phyloP scores from a whole-genome alignment of 2,113 vertebrate species.

The Thalassoma bifasciatum region DNA sequence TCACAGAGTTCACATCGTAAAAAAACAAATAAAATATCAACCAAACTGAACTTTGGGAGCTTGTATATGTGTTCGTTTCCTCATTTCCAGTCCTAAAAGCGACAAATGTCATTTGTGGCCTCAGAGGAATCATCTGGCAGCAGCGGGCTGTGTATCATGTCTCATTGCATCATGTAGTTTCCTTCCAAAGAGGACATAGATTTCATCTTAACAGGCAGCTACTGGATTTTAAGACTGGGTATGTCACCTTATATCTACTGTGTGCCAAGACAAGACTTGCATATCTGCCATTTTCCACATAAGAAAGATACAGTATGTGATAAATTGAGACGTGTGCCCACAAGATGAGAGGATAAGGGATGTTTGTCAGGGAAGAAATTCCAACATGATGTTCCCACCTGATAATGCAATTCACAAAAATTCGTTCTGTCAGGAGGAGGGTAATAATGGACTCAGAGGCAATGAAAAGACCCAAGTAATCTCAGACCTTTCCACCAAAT shows the following conservation, averaged over 20 bases:
- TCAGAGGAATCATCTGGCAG: not conserved
- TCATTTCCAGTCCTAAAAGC: not conserved
- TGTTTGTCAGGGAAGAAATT: slow-evolving; percentile 1
- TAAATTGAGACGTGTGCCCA: slow-evolving; percentile 22
- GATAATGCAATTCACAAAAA: not conserved
- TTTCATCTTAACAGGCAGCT: slow-evolving; percentile 18
- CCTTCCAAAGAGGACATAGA: not conserved
- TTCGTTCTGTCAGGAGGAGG: too few relatives aligned
- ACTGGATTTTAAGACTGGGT: not conserved
- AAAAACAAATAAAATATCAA: not conserved
- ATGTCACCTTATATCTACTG: slow-evolving; percentile 1
- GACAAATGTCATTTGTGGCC: not conserved
- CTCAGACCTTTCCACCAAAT: too few relatives aligned
- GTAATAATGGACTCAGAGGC: too few relatives aligned
- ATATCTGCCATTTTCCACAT: slow-evolving; percentile 9
- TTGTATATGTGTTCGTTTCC: not conserved
- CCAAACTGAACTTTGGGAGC: not conserved
- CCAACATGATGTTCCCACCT: not conserved
- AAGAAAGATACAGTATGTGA: slow-evolving; percentile 4
- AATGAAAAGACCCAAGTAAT: too few relatives aligned
- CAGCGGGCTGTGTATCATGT: not conserved
- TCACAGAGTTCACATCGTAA: slow-evolving; percentile 18
- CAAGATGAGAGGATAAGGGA: slow-evolving; percentile 17
- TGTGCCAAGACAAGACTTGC: slow-evolving; percentile 17
- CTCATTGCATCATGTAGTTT: not conserved